These are phyloP conservation scores for Polyodon spathula DNA, from an alignment of 2,113 vertebrate genomes.

Conservation along the genomic window DNA sequence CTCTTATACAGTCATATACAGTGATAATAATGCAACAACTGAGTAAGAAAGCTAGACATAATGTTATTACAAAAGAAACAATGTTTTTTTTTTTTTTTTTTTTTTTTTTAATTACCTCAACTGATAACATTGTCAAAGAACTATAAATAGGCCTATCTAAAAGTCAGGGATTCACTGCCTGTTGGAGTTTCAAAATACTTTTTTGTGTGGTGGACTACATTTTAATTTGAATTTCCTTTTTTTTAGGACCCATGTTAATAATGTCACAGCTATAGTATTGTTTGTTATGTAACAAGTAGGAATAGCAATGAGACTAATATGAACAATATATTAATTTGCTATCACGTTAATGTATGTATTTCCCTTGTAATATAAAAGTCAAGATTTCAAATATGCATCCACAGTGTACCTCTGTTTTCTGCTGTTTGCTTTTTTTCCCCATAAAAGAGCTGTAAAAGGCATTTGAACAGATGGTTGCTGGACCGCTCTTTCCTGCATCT, in stretches of 20 bases:
- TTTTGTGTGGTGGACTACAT: no score
- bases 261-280: conserved; percentile 8
- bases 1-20: no score
- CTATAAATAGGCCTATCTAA: no score
- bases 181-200: no score
- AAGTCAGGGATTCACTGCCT: no score
- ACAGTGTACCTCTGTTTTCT: conserved; percentile 69
- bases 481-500: conserved; percentile 78
- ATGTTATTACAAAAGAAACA: no score
- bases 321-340: conserved; percentile 39
- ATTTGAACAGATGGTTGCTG: conserved; percentile 94
- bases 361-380: conserved; percentile 61
- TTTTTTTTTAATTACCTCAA: no score
- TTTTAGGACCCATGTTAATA: conserved; percentile 32
- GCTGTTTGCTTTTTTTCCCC: conserved; percentile 70
- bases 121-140: no score
- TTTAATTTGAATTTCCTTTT: conserved; percentile 55
- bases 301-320: conserved; percentile 16
- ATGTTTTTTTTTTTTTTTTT: no score
- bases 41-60: no score
- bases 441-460: conserved; percentile 85
- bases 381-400: conserved; percentile 62
- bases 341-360: conserved; percentile 50
- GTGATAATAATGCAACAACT: no score
- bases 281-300: conserved; percentile 44